Evolutionary conservation across 64 coral and sea anemone genomes (phyloP), one percentile per base, ranked within the genome.

Genomic region (Stylophora pistillata): DNA sequence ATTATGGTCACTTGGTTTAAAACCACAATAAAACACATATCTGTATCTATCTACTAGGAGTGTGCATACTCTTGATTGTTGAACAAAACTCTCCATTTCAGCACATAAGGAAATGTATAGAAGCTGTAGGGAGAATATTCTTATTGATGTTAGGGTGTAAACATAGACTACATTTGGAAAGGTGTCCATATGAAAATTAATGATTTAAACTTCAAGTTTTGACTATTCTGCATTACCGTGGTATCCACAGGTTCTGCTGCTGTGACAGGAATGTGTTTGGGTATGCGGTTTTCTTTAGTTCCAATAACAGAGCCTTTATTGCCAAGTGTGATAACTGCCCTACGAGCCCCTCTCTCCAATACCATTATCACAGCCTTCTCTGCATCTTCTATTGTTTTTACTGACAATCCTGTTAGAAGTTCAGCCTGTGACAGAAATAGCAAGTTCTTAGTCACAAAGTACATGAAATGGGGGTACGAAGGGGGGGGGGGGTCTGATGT

Each of bases 321-420:
- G 30, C 97, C 97, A 27, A 99, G 41, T 2, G 97, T 99, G 17
- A 99, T 87, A 10, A 99, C 88, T 16, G 92, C 93, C 64, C 88
- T 90, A 28, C 88, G 87, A 25, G 93, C 93, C 23, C 97, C 97
- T 73, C 97, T 88, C 7, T 93, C 97, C 26, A 99, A 61, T 23
- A 99, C 88, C 93, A 99, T 95, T 52, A 89, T 88, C 23, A 99
- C 90, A 2, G 94, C 97, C 26, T 95, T 95, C 55, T 92, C 88
- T 14, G 97, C 97, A 88, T 99, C 93, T 11, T 95, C 93, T 37
- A 95, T 58, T 14, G 87, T 84, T 16, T 86, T 88, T 56, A 99
- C 93, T 53, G 97, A 83, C 25, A 99, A 81, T 26, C 97, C 97
- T 37, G 97, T 99, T 17, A 99, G 76, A 10, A 95, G 88, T 59